Conservation (phyloP, 1,140 invertebrate species). For the Papilio glaucus region DNA sequence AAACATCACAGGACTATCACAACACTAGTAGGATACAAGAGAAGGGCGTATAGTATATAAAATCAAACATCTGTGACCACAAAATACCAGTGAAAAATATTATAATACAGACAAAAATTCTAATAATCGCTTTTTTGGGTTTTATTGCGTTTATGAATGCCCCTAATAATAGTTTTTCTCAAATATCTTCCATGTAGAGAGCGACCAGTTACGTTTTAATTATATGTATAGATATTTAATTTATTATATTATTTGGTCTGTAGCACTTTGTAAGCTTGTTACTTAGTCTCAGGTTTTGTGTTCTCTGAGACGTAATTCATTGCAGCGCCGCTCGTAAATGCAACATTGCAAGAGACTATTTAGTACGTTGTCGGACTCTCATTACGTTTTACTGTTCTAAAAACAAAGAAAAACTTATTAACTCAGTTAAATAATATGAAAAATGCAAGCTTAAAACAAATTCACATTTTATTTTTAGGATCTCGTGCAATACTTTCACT, state of each 20-base stretch:
- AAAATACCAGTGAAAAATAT: neutral
- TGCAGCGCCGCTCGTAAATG: slow-evolving; percentile 1
- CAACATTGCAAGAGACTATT: neutral
- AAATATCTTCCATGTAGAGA: too few relatives aligned
- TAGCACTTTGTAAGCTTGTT: slow-evolving; percentile 11
- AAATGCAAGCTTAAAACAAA: neutral
- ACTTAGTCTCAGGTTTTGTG: neutral
- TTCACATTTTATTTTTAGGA: neutral
- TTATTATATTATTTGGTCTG: neutral
- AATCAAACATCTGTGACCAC: neutral
- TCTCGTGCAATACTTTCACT: too few relatives aligned
- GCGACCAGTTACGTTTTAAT: too few relatives aligned
- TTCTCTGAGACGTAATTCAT: neutral
- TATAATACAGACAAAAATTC: neutral
- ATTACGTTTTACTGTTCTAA: slow-evolving; percentile 7
- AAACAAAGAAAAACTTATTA: neutral
- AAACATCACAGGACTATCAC: too few relatives aligned
- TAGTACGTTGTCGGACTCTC: slow-evolving; percentile 6
- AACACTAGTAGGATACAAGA: too few relatives aligned
- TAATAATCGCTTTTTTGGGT: too few relatives aligned
- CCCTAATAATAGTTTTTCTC: too few relatives aligned
- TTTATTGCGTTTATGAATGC: too few relatives aligned
- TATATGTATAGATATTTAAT: neutral
- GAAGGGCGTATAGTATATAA: too few relatives aligned
- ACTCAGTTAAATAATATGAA: neutral